Base-by-base conservation (phyloP, 2,113 vertebrate species). In the Rhea americana region DNA sequence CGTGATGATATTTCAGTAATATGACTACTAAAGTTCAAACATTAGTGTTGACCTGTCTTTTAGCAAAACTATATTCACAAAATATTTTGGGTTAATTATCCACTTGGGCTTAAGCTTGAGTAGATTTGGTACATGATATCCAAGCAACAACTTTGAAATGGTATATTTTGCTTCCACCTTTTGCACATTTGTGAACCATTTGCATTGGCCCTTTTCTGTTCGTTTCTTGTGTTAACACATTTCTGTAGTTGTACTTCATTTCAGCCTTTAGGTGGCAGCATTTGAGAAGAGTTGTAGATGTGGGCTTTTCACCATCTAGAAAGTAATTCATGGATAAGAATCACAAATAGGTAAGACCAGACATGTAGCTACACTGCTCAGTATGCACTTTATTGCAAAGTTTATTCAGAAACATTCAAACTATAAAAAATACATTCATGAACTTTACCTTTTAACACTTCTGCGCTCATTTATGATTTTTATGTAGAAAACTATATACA, bases 231-330 rank as follows among this genome's bases (percentile, higher is more conserved):
- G 25, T 20, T 12, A 18, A 10, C 14, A 13, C 11, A 70, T 67
- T 51, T 45, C 71, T 83, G 24, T 11, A 15, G 74, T 37, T 90
- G 51, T 97, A 59, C 73, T 84, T 73, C 24, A 28, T 13, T 94
- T 93, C 62, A 90, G 86, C 93, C 98, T 97, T 94, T 91, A 97
- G 97, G 86, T 98, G 97, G 97, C 97, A 97, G 97, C 97, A 97
- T 98, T 86, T 95, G 97, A 97, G 96, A 97, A 94, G 84, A 95
- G 61, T 97, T 97, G 62, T 28, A 18, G 45, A 61, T 62, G 37
- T 61, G 89, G 86, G 59, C 12, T 74, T 80, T 41, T 28, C 86
- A 84, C 90, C 93, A 82, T 72, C 91, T 96, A 47, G 73, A 67
- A 76, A 55, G 93, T 53, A n/a, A 28, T 12, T 48, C 16, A 5